phyloP scores from a whole-genome alignment of 2,888 invertebrate genomes.

The Eupithecia vulgata region DNA sequence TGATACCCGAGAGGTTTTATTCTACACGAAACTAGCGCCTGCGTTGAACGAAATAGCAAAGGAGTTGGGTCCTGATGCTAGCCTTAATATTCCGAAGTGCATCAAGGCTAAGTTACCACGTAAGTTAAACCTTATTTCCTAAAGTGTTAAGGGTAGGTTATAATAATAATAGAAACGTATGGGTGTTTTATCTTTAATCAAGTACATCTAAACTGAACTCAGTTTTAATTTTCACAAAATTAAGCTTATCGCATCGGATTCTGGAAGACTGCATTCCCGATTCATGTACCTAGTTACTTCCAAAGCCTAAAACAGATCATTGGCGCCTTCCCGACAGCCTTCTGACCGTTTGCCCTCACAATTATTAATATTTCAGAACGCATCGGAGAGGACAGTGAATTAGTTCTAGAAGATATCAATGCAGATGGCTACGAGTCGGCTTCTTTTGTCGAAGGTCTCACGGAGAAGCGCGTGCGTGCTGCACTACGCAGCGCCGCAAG shows the following conservation, averaged over 20 bases:
- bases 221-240: too few species aligned
- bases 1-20: conserved; percentile 91
- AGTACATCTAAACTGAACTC: too few species aligned
- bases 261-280: background rate
- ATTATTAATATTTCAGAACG: conserved; percentile 60
- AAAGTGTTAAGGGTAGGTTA: too few species aligned
- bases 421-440: conserved; percentile 86
- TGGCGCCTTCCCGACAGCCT: conserved; percentile 3
- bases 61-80: conserved; percentile 78
- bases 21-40: conserved; percentile 90
- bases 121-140: conserved; percentile 44
- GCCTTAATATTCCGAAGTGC: conserved; percentile 83
- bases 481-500: conserved; percentile 89
- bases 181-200: too few species aligned
- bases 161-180: too few species aligned
- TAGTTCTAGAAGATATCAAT: conserved; percentile 90
- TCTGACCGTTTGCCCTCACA: background rate
- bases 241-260: background rate
- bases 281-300: conserved; percentile 12
- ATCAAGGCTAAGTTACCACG: conserved; percentile 88
- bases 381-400: conserved; percentile 83
- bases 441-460: conserved; percentile 88
- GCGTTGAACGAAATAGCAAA: conserved; percentile 88
- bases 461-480: conserved; percentile 85
- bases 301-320: conserved; percentile 18